These are phyloP conservation scores for Dendrophyllia cribrosa DNA, from an alignment of 64 coral and sea anemone genomes.

Conservation along the genomic window DNA sequence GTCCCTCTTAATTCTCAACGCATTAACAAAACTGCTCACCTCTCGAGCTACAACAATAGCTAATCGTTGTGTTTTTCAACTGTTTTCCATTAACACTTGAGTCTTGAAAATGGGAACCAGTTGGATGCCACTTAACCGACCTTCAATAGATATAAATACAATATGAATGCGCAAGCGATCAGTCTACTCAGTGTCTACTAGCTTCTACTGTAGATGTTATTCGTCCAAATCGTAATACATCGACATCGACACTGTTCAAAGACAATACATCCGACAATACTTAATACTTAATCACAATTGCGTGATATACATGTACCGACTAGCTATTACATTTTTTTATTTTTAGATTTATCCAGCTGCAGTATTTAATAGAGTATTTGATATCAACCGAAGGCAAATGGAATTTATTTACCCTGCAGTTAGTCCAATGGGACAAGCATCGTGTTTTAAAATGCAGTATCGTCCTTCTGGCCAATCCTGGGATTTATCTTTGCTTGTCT, in stretches of 20 bases:
- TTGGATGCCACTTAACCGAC: not conserved
- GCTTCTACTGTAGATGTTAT: too few species aligned
- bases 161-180: not conserved
- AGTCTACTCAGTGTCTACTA: too few species aligned
- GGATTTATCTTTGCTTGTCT: conserved; percentile 69
- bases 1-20: too few species aligned
- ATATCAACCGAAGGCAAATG: not conserved
- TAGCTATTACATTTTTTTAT: too few species aligned
- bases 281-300: too few species aligned
- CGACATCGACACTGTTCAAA: too few species aligned
- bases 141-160: not conserved
- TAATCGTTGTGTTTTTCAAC: conserved; percentile 33
- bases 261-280: too few species aligned
- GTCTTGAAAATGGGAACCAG: conserved; percentile 25
- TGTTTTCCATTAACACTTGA: conserved; percentile 9
- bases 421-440: conserved; percentile 69
- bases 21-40: not conserved
- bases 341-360: too few species aligned
- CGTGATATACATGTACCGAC: too few species aligned
- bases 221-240: too few species aligned
- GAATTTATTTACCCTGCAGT: conserved; percentile 61
- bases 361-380: too few species aligned
- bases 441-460: conserved; percentile 85
- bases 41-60: conserved; percentile 83
- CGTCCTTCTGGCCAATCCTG: conserved; percentile 69